phyloP scores from a whole-genome alignment of 2,888 invertebrate species.

The Drosophila pegasa region DNA sequence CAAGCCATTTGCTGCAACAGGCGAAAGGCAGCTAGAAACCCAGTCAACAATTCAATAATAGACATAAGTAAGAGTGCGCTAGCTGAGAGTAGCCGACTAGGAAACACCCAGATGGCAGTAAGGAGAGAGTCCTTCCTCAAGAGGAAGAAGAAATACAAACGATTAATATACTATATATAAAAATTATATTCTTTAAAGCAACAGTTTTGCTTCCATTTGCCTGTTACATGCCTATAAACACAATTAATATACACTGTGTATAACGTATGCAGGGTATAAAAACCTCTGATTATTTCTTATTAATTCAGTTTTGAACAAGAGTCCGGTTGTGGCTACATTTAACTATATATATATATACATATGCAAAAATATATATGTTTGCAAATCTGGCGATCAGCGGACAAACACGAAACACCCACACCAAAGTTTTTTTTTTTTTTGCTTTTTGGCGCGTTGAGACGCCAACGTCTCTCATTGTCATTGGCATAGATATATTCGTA shows the following conservation, averaged over 20 bases:
- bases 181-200: no score
- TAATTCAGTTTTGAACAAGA: slow-evolving; percentile 41
- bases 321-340: slow-evolving; percentile 28
- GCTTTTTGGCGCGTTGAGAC: slow-evolving; percentile 33
- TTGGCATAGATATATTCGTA: slow-evolving; percentile 54
- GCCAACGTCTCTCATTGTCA: slow-evolving; percentile 66
- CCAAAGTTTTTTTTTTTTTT: slow-evolving; percentile 13
- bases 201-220: no score
- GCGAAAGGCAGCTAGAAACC: slow-evolving; percentile 28
- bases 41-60: slow-evolving; percentile 31
- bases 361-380: slow-evolving; percentile 11
- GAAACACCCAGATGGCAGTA: no score
- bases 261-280: neutral
- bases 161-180: no score
- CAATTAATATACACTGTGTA: neutral
- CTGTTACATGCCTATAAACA: no score
- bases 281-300: slow-evolving; percentile 42
- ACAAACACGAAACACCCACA: slow-evolving; percentile 40
- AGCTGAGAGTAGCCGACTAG: neutral
- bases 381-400: slow-evolving; percentile 25
- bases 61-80: neutral
- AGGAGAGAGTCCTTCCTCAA: no score
- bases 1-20: slow-evolving; percentile 25
- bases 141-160: no score
- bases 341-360: neutral